Evolutionary conservation across 2,797 vertebrate genomes (phyloP).

Genomic region (Silurus aristotelis): DNA sequence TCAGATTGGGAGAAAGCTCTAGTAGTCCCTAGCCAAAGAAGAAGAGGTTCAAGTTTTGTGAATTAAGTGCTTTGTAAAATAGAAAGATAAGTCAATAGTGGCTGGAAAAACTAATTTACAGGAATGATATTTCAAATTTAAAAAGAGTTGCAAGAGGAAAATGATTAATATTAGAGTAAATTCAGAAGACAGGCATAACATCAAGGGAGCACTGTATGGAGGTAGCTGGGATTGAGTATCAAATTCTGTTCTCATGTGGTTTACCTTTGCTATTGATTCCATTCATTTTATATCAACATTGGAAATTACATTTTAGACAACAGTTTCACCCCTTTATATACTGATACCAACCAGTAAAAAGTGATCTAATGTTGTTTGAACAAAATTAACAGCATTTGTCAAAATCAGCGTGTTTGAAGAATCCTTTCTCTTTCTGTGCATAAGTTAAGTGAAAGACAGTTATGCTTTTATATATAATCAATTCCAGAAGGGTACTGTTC

Average conservation of each 20-base stretch:
- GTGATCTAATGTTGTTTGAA: neutral
- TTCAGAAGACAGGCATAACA: slow-evolving; percentile 29
- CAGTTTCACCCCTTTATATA: neutral
- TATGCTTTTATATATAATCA: neutral
- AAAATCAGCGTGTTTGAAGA: neutral
- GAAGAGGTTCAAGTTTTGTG: slow-evolving; percentile 39
- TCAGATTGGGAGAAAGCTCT: slow-evolving; percentile 38
- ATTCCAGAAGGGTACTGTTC: neutral
- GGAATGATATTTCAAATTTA: slow-evolving; percentile 17
- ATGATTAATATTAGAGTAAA: slow-evolving; percentile 39
- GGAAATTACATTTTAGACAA: slow-evolving; percentile 30
- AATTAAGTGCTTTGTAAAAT: slow-evolving; percentile 32
- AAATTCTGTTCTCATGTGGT: slow-evolving; percentile 33
- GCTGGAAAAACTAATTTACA: slow-evolving; percentile 23
- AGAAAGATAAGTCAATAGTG: slow-evolving; percentile 33
- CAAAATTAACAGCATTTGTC: neutral
- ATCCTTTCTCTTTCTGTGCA: neutral
- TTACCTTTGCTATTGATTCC: slow-evolving; percentile 36
- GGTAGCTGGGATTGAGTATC: slow-evolving; percentile 7
- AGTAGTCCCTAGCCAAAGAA: neutral
- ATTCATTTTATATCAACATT: slow-evolving; percentile 26
- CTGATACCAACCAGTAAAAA: neutral
- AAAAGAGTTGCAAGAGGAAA: slow-evolving; percentile 32
- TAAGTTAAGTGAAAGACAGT: neutral
- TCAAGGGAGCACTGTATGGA: neutral